phyloP scores from a whole-genome alignment of 2,797 vertebrate genomes.

The Remorina albescens region DNA sequence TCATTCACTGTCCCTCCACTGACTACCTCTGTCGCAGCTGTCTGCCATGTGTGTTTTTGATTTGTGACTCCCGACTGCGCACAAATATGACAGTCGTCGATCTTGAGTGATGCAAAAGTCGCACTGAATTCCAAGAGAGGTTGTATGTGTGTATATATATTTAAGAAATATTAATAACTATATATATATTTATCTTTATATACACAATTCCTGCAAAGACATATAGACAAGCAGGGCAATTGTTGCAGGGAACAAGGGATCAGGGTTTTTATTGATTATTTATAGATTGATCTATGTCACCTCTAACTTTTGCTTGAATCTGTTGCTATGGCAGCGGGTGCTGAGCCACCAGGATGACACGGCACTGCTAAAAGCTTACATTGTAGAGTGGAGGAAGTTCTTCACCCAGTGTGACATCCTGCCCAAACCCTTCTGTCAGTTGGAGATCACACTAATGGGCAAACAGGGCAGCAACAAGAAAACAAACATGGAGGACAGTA shows the following conservation, averaged over 20 bases:
- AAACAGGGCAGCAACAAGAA: conserved; percentile 97
- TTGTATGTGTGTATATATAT: too few species aligned
- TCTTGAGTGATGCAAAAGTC: too few species aligned
- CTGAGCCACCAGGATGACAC: conserved; percentile 98
- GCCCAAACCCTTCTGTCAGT: conserved; percentile 97
- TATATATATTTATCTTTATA: too few species aligned
- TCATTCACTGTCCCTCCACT: too few species aligned
- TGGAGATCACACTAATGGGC: conserved; percentile 93
- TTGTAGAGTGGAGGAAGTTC: conserved; percentile 98
- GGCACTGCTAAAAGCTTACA: conserved; percentile 96
- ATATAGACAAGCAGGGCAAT: neutral
- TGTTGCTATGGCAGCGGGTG: conserved; percentile 86
- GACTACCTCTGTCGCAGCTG: too few species aligned
- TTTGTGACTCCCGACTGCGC: too few species aligned
- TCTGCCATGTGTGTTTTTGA: too few species aligned
- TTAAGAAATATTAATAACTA: too few species aligned
- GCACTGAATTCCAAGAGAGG: too few species aligned
- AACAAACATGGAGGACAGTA: conserved; percentile 97
- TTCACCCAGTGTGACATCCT: conserved; percentile 99
- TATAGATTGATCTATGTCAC: neutral
- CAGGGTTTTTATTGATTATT: neutral
- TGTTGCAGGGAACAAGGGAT: neutral
- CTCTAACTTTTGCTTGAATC: conserved; percentile 1
- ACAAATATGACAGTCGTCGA: too few species aligned
- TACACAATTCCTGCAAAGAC: too few species aligned